These are phyloP conservation scores for Cardiocondyla obscurior DNA, from an alignment of 1,140 invertebrate species.

Conservation along the genomic window DNA sequence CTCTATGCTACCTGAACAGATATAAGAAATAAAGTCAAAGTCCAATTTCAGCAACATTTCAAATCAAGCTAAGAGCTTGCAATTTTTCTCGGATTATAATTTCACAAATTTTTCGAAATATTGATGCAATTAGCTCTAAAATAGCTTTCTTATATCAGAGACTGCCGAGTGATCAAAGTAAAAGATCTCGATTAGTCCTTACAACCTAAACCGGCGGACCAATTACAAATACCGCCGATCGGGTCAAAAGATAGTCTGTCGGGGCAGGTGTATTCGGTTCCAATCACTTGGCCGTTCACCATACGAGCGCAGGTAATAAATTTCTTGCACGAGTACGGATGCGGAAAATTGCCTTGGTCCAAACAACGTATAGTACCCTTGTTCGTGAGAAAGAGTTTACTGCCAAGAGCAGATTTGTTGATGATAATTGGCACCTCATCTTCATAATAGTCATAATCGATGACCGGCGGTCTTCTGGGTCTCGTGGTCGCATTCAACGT, in stretches of 20 bases:
- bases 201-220: conserved; percentile 91
- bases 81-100: background rate
- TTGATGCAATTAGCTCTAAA: background rate
- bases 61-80: background rate
- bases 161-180: background rate
- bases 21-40: background rate
- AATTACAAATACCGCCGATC: conserved; percentile 95
- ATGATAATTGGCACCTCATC: conserved; percentile 85
- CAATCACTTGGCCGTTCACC: conserved; percentile 89
- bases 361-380: conserved; percentile 89
- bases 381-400: conserved; percentile 85
- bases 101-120: background rate
- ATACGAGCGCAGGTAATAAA: conserved; percentile 94
- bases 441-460: conserved; percentile 89
- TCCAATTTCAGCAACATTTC: background rate
- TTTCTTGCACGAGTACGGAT: conserved; percentile 93
- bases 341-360: conserved; percentile 94
- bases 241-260: conserved; percentile 93
- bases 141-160: background rate
- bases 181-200: conserved; percentile 82
- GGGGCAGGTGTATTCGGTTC: conserved; percentile 95
- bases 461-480: conserved; percentile 78
- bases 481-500: conserved; percentile 69
- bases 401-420: conserved; percentile 84
- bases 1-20: background rate